Evolutionary conservation across 2,113 vertebrate species (phyloP).

Genomic region (Callorhinus ursinus): DNA sequence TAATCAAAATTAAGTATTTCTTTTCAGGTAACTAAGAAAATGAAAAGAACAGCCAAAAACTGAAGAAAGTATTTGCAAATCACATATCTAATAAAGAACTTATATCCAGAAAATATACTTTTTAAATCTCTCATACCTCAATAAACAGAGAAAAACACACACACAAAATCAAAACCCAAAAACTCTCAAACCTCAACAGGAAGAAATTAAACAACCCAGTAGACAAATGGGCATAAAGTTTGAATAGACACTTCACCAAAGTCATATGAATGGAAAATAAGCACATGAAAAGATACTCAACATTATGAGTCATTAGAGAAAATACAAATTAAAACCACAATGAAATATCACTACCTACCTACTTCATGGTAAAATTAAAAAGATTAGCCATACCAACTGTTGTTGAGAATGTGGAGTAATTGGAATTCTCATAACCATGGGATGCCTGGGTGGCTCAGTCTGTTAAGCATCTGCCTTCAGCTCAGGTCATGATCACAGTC

Average conservation of each 20-base stretch:
- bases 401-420: background rate
- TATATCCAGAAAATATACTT: background rate
- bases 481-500: too few species aligned
- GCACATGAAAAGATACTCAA: background rate
- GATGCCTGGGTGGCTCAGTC: too few species aligned
- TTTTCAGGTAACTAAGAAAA: background rate
- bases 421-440: background rate
- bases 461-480: too few species aligned
- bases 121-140: background rate
- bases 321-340: background rate
- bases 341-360: background rate
- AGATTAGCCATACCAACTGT: background rate
- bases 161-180: too few species aligned
- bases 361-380: background rate
- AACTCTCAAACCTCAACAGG: background rate
- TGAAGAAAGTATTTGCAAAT: background rate
- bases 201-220: background rate
- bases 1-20: constrained; percentile 26
- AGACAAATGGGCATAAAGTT: background rate
- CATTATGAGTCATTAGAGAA: background rate
- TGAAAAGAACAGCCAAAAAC: constrained; percentile 2
- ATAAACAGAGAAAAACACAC: too few species aligned
- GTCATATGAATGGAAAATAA: background rate
- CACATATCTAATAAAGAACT: background rate
- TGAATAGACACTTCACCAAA: background rate